Evolutionary conservation across 1,140 invertebrate genomes (phyloP).

Genomic region (Pseudomyrmex cubaensis): DNA sequence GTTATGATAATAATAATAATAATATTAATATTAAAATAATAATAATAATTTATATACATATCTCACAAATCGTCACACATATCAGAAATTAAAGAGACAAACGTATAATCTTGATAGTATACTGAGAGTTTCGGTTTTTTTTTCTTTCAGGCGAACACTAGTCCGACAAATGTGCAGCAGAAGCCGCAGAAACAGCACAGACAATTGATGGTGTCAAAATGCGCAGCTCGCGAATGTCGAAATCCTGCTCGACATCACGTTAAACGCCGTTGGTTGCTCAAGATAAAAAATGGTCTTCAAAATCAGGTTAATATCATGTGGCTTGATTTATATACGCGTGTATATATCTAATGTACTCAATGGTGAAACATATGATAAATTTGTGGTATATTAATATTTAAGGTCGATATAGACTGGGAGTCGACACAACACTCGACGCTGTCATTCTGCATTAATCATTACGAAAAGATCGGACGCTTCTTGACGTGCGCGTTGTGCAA

Average conservation of each 20-base stretch:
- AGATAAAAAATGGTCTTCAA: constrained; percentile 89
- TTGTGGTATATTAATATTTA: no score
- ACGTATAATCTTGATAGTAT: constrained; percentile 13
- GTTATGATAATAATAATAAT: not conserved
- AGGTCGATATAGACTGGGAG: constrained; percentile 83
- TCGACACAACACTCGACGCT: constrained; percentile 84
- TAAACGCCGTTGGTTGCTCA: constrained; percentile 91
- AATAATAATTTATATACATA: not conserved
- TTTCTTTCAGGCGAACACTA: constrained; percentile 79
- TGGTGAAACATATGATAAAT: not conserved
- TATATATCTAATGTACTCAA: constrained; percentile 28
- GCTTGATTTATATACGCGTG: constrained; percentile 14
- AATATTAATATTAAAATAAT: not conserved
- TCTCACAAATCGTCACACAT: not conserved
- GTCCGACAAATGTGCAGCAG: constrained; percentile 81
- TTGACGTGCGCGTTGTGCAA: constrained; percentile 91
- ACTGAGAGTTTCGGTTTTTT: not conserved
- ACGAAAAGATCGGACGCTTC: constrained; percentile 88
- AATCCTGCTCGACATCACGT: constrained; percentile 89
- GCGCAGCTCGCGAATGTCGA: constrained; percentile 85
- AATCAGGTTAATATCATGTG: constrained; percentile 87
- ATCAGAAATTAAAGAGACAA: not conserved
- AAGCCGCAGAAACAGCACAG: constrained; percentile 82
- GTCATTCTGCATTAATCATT: constrained; percentile 85
- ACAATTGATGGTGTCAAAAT: constrained; percentile 82